Evolutionary conservation across 1,140 invertebrate species (phyloP), one percentile per base, ranked within the genome.

Genomic region (Rhagoletis pomonella): DNA sequence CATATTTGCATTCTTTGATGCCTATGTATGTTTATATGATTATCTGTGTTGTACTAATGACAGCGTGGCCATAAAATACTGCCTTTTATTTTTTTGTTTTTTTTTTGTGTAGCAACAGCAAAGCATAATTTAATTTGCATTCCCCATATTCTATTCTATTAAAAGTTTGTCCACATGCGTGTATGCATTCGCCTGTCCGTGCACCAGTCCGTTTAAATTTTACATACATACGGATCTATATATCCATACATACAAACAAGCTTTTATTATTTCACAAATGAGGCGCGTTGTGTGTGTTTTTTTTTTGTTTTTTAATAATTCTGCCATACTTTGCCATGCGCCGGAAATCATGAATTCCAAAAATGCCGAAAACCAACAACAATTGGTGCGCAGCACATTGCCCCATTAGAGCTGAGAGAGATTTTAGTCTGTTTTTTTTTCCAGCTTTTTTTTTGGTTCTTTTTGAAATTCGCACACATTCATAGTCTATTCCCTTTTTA

Each of bases 261-360:
- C 5, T 55, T 5, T 55, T 55, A 7, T 55, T 67, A 67, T 67
- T 44, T 47, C 67, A 73, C 44, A 73, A 47, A 73, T 73, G 67
- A 73, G 67, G 44, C 14, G 67, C 14, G 67, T n/a, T 73, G 67
- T 73, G 67, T 73, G 29, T 29, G 0, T 29, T 29, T 29, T 29
- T 29, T 29, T 29, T 29, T 29, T 29, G 29, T 29, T 73, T 10
- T 73, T 12, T 47, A 42, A 44, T 44, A 47, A 73, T 73, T 44
- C 67, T 17, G 5, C 50, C 67, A 73, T 73, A 10, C 50, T 73
- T 73, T 67, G 39, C 39, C 39, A 73, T 73, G 39, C 67, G 67
- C 67, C 67, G 67, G 67, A 73, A 73, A 73, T 73, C 42, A 73
- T 44, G 67, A 73, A 73, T 44, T 73, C 67, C 67, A 73, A 73